Evolutionary conservation across 2,888 invertebrate species (phyloP).

Genomic region (Metacarcinus magister): DNA sequence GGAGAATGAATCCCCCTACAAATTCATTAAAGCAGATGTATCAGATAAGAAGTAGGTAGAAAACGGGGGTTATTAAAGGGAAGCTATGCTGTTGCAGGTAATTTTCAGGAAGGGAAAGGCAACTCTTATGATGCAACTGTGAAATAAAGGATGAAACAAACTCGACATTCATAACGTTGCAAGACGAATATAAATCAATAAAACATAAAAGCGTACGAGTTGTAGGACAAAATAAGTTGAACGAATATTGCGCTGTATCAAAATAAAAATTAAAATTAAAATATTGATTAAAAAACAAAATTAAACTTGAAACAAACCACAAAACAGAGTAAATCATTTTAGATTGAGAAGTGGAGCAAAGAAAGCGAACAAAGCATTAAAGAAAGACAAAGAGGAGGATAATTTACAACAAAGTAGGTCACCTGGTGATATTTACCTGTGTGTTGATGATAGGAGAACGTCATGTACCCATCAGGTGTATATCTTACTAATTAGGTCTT

Average conservation of each 20-base stretch:
- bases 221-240: neutral
- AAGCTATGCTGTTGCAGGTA: neutral
- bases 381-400: neutral
- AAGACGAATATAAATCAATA: neutral
- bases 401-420: neutral
- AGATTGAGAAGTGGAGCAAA: neutral
- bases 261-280: neutral
- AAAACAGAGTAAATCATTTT: no score
- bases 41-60: neutral
- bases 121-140: neutral
- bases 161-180: neutral
- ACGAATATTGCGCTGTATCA: neutral
- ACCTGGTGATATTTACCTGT: neutral
- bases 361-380: neutral
- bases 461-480: no score
- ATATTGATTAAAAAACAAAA: neutral
- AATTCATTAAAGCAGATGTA: neutral
- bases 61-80: slow-evolving; percentile 26
- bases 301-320: neutral
- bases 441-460: no score
- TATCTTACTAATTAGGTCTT: no score
- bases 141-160: neutral
- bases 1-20: neutral
- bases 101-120: neutral
- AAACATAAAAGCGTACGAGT: neutral